These are phyloP conservation scores for Sphaerophoria rueppellii DNA, from an alignment of 2,888 invertebrate species.

Conservation along the genomic window DNA sequence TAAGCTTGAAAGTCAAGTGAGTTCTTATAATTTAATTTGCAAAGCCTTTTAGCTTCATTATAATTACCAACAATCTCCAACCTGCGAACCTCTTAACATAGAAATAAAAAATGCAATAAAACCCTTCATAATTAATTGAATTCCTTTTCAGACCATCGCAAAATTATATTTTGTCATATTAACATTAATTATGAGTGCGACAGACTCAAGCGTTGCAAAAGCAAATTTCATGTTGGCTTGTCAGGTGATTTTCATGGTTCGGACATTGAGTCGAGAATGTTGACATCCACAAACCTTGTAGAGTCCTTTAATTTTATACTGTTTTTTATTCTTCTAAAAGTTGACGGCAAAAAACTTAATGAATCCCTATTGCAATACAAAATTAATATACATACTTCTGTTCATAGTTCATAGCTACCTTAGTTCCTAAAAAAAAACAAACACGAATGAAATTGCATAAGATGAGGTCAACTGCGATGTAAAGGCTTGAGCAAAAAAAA, in stretches of 20 bases:
- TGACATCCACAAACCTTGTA: slow-evolving; percentile 16
- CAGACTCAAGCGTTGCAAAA: slow-evolving; percentile 30
- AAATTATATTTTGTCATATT: slow-evolving; percentile 9
- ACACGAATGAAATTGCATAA: slow-evolving; percentile 15
- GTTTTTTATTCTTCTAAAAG: slow-evolving; percentile 2
- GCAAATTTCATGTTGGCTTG: slow-evolving; percentile 32
- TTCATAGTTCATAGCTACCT: not conserved
- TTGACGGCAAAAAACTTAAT: not conserved
- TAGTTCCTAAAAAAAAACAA: not conserved
- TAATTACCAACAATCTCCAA: not conserved
- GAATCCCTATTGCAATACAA: not conserved
- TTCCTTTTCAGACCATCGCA: slow-evolving; percentile 17
- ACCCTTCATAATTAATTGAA: slow-evolving; percentile 20
- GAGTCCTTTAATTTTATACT: not conserved
- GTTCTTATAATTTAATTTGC: not conserved
- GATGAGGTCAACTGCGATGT: slow-evolving; percentile 34
- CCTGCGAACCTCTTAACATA: not conserved
- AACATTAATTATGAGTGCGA: slow-evolving; percentile 21
- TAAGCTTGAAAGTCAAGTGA: too few relatives aligned
- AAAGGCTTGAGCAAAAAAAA: not conserved
- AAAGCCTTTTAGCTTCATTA: not conserved
- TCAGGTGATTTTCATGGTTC: slow-evolving; percentile 6
- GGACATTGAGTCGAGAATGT: slow-evolving; percentile 25
- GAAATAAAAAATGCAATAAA: slow-evolving; percentile 8
- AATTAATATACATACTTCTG: not conserved